phyloP scores from a whole-genome alignment of 37 sponge, comb jelly and placozoan species.

The Agelas oroides region DNA sequence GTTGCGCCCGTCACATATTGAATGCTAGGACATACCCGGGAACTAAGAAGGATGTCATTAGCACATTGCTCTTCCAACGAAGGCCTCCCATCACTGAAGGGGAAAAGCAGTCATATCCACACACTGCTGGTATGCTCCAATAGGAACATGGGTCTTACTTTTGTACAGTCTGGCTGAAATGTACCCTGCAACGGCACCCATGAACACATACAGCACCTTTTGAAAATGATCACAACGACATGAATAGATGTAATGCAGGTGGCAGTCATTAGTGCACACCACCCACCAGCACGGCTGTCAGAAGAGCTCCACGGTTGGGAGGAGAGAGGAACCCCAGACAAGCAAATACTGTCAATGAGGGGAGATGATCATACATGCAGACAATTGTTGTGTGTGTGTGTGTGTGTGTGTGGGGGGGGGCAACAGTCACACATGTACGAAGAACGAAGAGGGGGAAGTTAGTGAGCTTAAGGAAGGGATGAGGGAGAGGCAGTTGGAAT shows the following conservation, averaged over 20 bases:
- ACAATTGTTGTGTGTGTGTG: no score
- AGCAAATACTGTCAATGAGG: constrained; percentile 86
- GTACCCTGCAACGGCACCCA: constrained; percentile 90
- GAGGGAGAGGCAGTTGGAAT: no score
- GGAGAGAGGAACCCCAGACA: constrained; percentile 98
- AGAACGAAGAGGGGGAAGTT: neutral
- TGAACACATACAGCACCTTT: constrained; percentile 92
- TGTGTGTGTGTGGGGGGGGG: no score
- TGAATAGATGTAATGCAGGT: neutral
- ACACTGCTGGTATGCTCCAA: no score
- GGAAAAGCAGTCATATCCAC: neutral
- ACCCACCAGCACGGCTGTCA: constrained; percentile 91
- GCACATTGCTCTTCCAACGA: constrained; percentile 91
- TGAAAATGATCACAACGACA: no score
- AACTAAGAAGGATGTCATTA: constrained; percentile 87
- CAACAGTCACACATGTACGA: neutral
- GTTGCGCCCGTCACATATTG: neutral
- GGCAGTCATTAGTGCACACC: no score
- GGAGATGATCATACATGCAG: neutral
- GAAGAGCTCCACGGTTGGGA: constrained; percentile 94
- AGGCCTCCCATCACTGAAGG: constrained; percentile 92
- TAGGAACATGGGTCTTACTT: constrained; percentile 83
- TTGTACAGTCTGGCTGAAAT: constrained; percentile 96
- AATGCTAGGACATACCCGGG: constrained; percentile 70
- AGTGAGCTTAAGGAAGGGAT: neutral